Evolutionary conservation across 2,797 vertebrate species (phyloP), one percentile per base, ranked within the genome.

Genomic region (Sebastes elongatus): DNA sequence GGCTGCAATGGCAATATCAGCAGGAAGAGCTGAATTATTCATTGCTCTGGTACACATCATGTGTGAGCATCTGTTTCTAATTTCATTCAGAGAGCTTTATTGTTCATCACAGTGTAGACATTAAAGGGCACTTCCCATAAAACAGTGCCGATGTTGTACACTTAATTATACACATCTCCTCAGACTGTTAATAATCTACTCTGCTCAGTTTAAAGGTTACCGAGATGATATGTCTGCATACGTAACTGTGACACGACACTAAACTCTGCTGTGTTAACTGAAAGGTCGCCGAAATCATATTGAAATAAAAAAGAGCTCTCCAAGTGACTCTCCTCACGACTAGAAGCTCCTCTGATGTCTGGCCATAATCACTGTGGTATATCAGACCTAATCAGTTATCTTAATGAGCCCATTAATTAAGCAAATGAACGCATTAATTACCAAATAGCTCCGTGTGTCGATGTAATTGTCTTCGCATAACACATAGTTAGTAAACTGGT

Each of bases 41-140:
- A 88, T 68, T 13, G 69, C 83, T 55, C 53, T 38, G 35, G 84
- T 71, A 77, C 70, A 71, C 73, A 85, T 87, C 76, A 71, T 75
- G 83, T 77, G 79, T 55, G 78, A 90, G 86, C 91, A 92, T 92
- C 90, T 93, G 92, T 70, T 87, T 88, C 68, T 81, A 74, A 88
- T 90, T 74, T 72, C 73, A 85, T 78, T 84, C 83, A 89, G 77
- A 84, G 68, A 71, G 78, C 82, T 88, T 88, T 86, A 86, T 87
- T 88, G 88, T 88, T 89, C 82, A 88, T 89, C 78, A 79, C 65
- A 10, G 67, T 4, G 28, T 80, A 78, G 53, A 86, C 83, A 83
- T 85, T 89, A 86, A 91, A 88, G 71, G 71, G 68, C 65, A 80
- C 69, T 78, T 82, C 49, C 67, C 63, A 81, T 86, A 85, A 91